Conservation (phyloP, 1,140 invertebrate genomes). For the Plodia interpunctella region DNA sequence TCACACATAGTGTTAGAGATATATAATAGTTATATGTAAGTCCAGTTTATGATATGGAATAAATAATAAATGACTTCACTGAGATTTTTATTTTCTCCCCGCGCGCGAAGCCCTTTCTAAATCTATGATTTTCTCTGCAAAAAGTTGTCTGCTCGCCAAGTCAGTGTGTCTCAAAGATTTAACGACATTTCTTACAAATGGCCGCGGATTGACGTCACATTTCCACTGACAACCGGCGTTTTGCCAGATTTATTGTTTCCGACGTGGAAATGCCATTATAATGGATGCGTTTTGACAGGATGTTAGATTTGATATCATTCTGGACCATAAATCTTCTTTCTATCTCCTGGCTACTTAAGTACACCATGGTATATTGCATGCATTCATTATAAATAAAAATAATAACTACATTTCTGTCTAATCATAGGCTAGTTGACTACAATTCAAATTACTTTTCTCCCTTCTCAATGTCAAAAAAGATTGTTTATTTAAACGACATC, state of each 20-base stretch:
- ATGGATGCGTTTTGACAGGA: constrained; percentile 34
- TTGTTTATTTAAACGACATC: no score
- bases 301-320: constrained; percentile 20
- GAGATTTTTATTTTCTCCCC: no score
- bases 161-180: constrained; percentile 44
- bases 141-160: background rate
- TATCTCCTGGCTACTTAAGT: background rate
- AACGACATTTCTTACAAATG: constrained; percentile 57
- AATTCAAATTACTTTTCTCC: no score
- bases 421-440: no score
- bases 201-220: constrained; percentile 67
- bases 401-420: no score
- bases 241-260: constrained; percentile 64
- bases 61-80: no score
- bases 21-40: no score
- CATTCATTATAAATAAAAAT: background rate
- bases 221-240: constrained; percentile 52
- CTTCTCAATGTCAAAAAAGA: no score
- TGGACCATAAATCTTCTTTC: background rate
- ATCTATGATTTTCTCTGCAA: no score
- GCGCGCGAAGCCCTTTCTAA: no score
- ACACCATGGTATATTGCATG: background rate
- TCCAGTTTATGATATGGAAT: no score
- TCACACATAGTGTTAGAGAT: no score
- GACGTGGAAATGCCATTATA: constrained; percentile 60